Evolutionary conservation across 2,113 vertebrate species (phyloP).

Genomic region (Ptyas mucosa): DNA sequence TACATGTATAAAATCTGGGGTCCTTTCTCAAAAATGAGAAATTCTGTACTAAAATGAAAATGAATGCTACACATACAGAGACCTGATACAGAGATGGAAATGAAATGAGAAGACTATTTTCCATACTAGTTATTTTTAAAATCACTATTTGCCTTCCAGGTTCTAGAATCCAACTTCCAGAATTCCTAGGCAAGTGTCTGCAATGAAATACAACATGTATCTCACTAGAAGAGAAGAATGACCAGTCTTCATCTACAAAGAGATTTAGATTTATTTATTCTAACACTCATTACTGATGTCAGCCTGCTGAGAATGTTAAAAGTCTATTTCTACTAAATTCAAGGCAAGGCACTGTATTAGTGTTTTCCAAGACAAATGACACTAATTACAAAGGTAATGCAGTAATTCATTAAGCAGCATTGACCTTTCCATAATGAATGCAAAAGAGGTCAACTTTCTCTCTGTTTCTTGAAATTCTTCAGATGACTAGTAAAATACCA

Average conservation of each 20-base stretch:
- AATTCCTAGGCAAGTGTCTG: neutral
- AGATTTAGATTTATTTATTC: conserved; percentile 24
- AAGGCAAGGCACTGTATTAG: conserved; percentile 28
- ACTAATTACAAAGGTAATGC: conserved; percentile 13
- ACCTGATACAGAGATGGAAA: neutral
- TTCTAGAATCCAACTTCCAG: neutral
- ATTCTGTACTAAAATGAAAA: neutral
- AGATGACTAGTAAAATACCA: neutral
- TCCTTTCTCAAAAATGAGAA: neutral
- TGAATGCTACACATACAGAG: neutral
- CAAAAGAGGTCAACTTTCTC: neutral
- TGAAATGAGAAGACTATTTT: neutral
- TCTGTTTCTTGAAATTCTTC: neutral
- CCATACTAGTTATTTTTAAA: neutral
- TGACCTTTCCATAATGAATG: conserved; percentile 14
- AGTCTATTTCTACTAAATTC: conserved; percentile 6
- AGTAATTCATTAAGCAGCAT: conserved; percentile 6
- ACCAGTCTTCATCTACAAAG: neutral
- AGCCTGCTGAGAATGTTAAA: conserved; percentile 35
- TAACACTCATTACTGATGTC: conserved; percentile 29
- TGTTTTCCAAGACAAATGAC: conserved; percentile 31
- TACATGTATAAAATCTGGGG: neutral
- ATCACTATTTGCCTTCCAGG: neutral
- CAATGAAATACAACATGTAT: neutral
- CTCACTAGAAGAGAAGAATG: neutral